phyloP scores from a whole-genome alignment of 2,888 invertebrate genomes.

The Endomychus coccineus region DNA sequence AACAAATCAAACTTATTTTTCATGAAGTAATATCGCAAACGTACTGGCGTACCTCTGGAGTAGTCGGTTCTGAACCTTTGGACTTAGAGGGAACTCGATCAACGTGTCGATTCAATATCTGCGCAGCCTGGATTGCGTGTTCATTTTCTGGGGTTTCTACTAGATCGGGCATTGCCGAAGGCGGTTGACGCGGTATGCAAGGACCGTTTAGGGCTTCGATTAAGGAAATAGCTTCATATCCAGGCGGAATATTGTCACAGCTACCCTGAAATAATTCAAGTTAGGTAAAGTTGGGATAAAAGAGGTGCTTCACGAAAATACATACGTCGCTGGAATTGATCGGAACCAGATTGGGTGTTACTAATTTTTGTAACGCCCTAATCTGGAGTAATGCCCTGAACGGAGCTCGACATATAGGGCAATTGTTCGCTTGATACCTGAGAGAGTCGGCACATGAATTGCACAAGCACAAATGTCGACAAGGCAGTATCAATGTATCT shows the following conservation, averaged over 20 bases:
- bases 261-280: slow-evolving; percentile 47
- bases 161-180: slow-evolving; percentile 42
- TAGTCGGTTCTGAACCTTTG: slow-evolving; percentile 41
- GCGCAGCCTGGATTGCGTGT: slow-evolving; percentile 59
- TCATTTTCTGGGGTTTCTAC: slow-evolving; percentile 58
- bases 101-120: slow-evolving; percentile 54
- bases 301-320: neutral
- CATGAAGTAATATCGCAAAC: neutral
- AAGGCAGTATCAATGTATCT: slow-evolving; percentile 95
- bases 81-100: slow-evolving; percentile 46
- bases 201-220: slow-evolving; percentile 96
- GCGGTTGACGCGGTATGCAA: slow-evolving; percentile 50
- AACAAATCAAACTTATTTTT: slow-evolving; percentile 28
- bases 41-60: slow-evolving; percentile 47
- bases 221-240: slow-evolving; percentile 88
- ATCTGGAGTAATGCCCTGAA: slow-evolving; percentile 95
- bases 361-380: slow-evolving; percentile 77
- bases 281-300: neutral
- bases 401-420: slow-evolving; percentile 98
- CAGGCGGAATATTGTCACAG: slow-evolving; percentile 81
- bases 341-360: slow-evolving; percentile 47
- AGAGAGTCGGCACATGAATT: slow-evolving; percentile 96
- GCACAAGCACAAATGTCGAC: slow-evolving; percentile 93
- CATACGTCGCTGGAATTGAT: slow-evolving; percentile 58
- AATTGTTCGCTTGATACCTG: slow-evolving; percentile 95